These are phyloP conservation scores for Tragelaphus imberbis DNA, from an alignment of 2,113 vertebrate species.

Conservation along the genomic window DNA sequence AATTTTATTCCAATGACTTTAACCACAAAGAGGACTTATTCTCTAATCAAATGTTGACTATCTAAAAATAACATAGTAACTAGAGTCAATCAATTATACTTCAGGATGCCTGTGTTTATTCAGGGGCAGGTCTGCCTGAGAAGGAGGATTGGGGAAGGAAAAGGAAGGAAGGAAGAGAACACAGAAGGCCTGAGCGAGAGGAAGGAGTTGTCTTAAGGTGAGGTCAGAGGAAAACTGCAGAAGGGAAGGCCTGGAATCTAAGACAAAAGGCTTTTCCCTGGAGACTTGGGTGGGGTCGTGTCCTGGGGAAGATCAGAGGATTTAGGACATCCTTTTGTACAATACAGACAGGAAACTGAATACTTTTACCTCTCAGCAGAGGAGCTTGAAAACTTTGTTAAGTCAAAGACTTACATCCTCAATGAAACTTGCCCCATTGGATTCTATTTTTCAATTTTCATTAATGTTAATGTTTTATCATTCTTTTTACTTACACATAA, in stretches of 20 bases:
- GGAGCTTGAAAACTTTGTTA: background rate
- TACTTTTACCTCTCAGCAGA: background rate
- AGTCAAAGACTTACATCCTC: background rate
- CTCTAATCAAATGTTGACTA: background rate
- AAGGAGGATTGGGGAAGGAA: background rate
- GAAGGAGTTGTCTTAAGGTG: background rate
- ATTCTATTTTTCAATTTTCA: background rate
- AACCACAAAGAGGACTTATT: background rate
- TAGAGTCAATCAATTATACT: background rate
- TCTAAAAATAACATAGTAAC: background rate
- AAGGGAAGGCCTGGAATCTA: background rate
- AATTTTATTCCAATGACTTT: background rate
- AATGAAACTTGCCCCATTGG: background rate
- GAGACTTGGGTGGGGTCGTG: background rate
- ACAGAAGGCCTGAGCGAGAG: background rate
- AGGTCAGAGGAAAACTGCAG: background rate
- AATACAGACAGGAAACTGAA: slow-evolving; percentile 19
- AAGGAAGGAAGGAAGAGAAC: background rate
- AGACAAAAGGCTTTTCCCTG: slow-evolving; percentile 24
- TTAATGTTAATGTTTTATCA: slow-evolving; percentile 8
- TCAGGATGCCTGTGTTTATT: background rate
- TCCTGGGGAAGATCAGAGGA: background rate
- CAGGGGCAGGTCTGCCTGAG: background rate
- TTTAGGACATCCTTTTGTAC: background rate
- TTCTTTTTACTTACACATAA: slow-evolving; percentile 10